A percentile compares a stretch with the other conserved stretches of the same genome.
Evolutionary conservation across 2,888 invertebrate genomes (phyloP).

Genomic region (Noctuana brunneofusca): DNA sequence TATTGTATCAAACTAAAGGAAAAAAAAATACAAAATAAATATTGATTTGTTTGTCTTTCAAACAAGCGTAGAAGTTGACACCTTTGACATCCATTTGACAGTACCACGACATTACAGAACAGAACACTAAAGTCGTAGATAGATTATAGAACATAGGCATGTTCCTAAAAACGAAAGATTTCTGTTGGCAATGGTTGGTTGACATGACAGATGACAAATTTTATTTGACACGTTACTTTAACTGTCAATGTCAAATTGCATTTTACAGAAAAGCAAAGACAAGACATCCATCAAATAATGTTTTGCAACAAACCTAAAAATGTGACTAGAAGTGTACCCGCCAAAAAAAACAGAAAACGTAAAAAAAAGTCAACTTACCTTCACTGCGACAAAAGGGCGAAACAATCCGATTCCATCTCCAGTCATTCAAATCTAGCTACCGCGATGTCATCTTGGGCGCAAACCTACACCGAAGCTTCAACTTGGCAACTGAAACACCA

Average conservation of each 20-base stretch:
- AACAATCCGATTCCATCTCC: constrained; percentile 36
- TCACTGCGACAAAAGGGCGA: constrained; percentile 40
- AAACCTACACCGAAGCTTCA: constrained; percentile 63
- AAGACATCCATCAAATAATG: constrained; percentile 33
- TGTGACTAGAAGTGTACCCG: constrained; percentile 31
- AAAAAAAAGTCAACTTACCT: constrained; percentile 43
- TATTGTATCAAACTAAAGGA: not conserved
- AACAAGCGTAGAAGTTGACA: too few relatives aligned
- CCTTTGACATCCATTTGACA: too few relatives aligned
- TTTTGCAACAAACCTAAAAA: constrained; percentile 40
- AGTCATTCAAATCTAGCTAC: constrained; percentile 41
- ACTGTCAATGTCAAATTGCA: constrained; percentile 2
- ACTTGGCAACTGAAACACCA: constrained; percentile 82
- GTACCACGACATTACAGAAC: too few relatives aligned
- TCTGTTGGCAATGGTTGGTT: too few relatives aligned
- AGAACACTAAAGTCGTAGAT: too few relatives aligned
- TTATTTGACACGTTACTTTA: too few relatives aligned
- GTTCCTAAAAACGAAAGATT: too few relatives aligned
- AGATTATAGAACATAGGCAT: too few relatives aligned
- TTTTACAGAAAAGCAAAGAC: too few relatives aligned
- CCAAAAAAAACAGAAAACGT: constrained; percentile 44
- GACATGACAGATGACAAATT: too few relatives aligned
- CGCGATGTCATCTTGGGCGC: constrained; percentile 71
- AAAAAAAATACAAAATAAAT: constrained; percentile 1
- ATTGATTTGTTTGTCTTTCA: not conserved